Evolutionary conservation across 2,113 vertebrate genomes (phyloP).

Genomic region (Oenanthe melanoleuca): DNA sequence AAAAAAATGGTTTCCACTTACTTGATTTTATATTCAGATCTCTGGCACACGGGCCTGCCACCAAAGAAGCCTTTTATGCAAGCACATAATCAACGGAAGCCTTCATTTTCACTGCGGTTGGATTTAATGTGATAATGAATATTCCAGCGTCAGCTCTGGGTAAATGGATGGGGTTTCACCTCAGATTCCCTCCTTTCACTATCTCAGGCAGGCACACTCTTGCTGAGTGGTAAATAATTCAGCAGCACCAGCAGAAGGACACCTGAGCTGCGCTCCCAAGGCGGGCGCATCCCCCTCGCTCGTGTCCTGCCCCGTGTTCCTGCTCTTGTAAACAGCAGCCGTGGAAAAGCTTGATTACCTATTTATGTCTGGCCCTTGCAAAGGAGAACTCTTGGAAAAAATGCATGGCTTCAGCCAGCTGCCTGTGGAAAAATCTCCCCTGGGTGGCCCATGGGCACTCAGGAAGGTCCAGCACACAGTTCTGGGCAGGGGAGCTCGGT

Average conservation of each 20-base stretch:
- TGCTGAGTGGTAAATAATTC: conserved; percentile 33
- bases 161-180: conserved; percentile 49
- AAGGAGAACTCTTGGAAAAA: neutral
- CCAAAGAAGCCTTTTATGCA: conserved; percentile 20
- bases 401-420: neutral
- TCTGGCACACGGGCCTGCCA: neutral
- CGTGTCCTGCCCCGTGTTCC: neutral
- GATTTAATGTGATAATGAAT: conserved; percentile 61
- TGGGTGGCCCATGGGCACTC: neutral
- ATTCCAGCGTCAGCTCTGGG: conserved; percentile 46
- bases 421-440: neutral
- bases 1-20: conserved; percentile 28
- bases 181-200: conserved; percentile 28
- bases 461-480: neutral
- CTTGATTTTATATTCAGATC: conserved; percentile 34
- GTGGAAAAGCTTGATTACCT: neutral
- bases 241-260: conserved; percentile 44
- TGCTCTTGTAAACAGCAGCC: conserved; percentile 25
- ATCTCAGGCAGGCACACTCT: neutral
- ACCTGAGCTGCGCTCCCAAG: neutral
- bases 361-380: neutral
- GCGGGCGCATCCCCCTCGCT: neutral
- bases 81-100: conserved; percentile 32
- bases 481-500: neutral
- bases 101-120: conserved; percentile 12